Percentiles rank a stretch among this genome's conserved stretches.
phyloP scores from a whole-genome alignment of 2,888 invertebrate genomes.

The Dicranocentrus wangi region DNA sequence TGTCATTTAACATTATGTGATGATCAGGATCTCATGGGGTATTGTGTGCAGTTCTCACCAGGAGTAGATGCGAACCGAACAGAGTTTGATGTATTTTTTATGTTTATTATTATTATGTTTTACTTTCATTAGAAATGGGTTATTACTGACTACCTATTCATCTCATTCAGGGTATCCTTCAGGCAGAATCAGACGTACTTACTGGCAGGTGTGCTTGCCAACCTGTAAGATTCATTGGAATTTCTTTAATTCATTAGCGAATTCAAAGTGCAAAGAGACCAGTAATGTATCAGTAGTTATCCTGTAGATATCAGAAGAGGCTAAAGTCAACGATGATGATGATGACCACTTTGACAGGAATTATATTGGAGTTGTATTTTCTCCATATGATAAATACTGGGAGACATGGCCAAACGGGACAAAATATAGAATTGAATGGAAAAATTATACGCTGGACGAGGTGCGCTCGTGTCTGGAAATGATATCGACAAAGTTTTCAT shows the following conservation, averaged over 20 bases:
- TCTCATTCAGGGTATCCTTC: slow-evolving; percentile 26
- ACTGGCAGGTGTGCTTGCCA: slow-evolving; percentile 9
- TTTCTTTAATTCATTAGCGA: no score
- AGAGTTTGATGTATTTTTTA: no score
- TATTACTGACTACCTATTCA: no score
- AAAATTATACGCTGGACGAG: slow-evolving; percentile 39
- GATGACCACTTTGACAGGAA: slow-evolving; percentile 52
- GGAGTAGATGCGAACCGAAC: neutral
- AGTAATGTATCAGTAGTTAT: no score
- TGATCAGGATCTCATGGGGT: slow-evolving; percentile 45
- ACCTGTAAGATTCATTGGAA: no score
- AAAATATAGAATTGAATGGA: slow-evolving; percentile 11
- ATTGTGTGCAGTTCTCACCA: slow-evolving; percentile 23
- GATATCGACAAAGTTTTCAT: slow-evolving; percentile 48
- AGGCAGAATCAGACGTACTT: neutral
- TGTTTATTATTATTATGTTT: no score
- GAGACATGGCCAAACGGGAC: slow-evolving; percentile 29
- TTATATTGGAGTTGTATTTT: slow-evolving; percentile 57
- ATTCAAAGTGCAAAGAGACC: no score
- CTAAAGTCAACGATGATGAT: no score
- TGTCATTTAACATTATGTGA: slow-evolving; percentile 43
- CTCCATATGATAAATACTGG: slow-evolving; percentile 64
- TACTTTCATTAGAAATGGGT: no score
- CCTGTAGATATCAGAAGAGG: no score
- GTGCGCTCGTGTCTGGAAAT: slow-evolving; percentile 29